Conservation (phyloP, 2,888 invertebrate species). For the Pseudoips prasinana region DNA sequence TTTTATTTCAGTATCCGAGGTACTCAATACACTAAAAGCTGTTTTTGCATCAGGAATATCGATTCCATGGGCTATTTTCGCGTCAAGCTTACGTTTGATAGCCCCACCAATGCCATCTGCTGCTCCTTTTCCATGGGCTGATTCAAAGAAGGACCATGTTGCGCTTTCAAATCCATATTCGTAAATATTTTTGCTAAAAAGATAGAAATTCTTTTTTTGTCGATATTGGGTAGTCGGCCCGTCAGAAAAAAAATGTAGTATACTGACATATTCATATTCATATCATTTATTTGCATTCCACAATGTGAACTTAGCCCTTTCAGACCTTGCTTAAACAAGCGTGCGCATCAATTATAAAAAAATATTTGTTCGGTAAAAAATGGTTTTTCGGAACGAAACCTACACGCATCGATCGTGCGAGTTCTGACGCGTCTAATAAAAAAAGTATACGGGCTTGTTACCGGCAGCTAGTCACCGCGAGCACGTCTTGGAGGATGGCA, state of each 20-base stretch:
- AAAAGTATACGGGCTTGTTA: too few species aligned
- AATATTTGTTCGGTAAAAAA: too few species aligned
- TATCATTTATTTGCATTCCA: too few species aligned
- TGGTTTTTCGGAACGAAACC: too few species aligned
- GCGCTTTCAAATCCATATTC: constrained; percentile 8
- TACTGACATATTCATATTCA: too few species aligned
- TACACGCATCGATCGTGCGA: too few species aligned
- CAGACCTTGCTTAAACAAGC: too few species aligned
- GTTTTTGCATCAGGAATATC: constrained; percentile 18
- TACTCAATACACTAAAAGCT: constrained; percentile 11
- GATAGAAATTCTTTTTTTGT: constrained; percentile 17
- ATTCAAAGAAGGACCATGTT: constrained; percentile 17
- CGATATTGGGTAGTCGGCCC: constrained; percentile 12
- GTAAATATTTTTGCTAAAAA: constrained; percentile 9
- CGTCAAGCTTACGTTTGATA: constrained; percentile 6
- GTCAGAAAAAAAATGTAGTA: constrained; percentile 9
- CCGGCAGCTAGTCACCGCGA: too few species aligned
- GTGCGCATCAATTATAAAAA: too few species aligned
- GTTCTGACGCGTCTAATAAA: too few species aligned
- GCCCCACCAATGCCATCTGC: constrained; percentile 14
- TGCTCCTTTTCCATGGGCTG: constrained; percentile 18
- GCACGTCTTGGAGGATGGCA: too few species aligned
- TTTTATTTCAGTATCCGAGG: constrained; percentile 1
- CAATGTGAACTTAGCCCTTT: too few species aligned
- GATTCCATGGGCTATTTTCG: constrained; percentile 9